Conservation (phyloP, 2,797 vertebrate genomes). For the Labeo calbasu region DNA sequence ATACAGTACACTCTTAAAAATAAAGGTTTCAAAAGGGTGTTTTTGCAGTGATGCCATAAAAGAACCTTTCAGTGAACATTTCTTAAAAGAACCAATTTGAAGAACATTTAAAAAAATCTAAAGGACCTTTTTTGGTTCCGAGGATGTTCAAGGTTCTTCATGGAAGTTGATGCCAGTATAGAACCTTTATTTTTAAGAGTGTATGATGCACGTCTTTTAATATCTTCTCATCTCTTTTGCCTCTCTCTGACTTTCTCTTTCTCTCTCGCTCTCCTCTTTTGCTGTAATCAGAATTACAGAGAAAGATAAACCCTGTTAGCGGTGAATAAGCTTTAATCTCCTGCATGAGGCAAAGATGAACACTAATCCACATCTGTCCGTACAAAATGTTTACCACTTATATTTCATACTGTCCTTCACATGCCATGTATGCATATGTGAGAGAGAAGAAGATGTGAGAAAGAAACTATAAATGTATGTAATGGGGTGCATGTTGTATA, state of each 20-base stretch:
- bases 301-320: constrained; percentile 76
- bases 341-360: constrained; percentile 81
- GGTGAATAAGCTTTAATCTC: constrained; percentile 81
- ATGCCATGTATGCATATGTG: constrained; percentile 21
- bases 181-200: no score
- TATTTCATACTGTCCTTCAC: constrained; percentile 74
- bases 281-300: constrained; percentile 72
- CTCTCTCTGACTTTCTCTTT: constrained; percentile 36
- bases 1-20: not conserved
- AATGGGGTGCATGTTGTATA: not conserved
- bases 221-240: constrained; percentile 54
- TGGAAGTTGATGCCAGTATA: no score
- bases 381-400: constrained; percentile 79
- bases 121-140: no score
- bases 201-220: constrained; percentile 51
- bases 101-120: no score
- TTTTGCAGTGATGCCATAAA: no score
- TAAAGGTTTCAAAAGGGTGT: no score
- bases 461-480: constrained; percentile 3
- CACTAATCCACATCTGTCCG: constrained; percentile 85
- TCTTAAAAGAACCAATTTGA: no score
- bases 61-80: no score
- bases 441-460: not conserved
- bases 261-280: constrained; percentile 28
- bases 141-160: no score